phyloP scores from a whole-genome alignment of 2,888 invertebrate genomes.

The Hemistola chrysoprasaria region DNA sequence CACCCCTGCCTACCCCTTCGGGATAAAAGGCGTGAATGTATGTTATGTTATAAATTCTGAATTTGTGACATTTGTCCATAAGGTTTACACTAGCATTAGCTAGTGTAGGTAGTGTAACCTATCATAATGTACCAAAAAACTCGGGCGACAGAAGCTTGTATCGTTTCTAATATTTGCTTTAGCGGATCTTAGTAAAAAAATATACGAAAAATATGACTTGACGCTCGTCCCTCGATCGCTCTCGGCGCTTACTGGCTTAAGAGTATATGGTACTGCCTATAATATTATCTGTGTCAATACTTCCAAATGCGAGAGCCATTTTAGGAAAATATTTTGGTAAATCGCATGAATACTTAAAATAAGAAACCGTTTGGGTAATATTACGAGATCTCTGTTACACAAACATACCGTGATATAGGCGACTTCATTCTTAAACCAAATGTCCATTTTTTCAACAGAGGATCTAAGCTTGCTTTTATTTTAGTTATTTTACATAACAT shows the following conservation, averaged over 20 bases:
- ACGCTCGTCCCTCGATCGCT: slow-evolving; percentile 36
- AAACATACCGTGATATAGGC: slow-evolving; percentile 48
- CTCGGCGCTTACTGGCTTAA: slow-evolving; percentile 43
- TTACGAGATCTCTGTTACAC: slow-evolving; percentile 66
- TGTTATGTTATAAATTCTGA: too few relatives aligned
- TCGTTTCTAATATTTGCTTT: slow-evolving; percentile 65
- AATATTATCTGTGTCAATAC: slow-evolving; percentile 79
- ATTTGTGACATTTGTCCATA: too few relatives aligned
- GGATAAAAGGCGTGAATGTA: too few relatives aligned
- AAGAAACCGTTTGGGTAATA: slow-evolving; percentile 67
- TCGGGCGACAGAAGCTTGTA: too few relatives aligned
- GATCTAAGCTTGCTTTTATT: slow-evolving; percentile 12
- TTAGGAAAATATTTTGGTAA: slow-evolving; percentile 72
- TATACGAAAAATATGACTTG: slow-evolving; percentile 44
- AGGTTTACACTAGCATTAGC: too few relatives aligned
- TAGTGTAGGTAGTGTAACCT: too few relatives aligned
- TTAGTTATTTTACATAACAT: slow-evolving; percentile 2
- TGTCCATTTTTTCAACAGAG: slow-evolving; percentile 36
- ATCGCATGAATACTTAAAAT: slow-evolving; percentile 70
- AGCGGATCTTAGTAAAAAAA: slow-evolving; percentile 67
- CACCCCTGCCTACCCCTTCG: too few relatives aligned
- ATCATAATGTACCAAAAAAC: too few relatives aligned
- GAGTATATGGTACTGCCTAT: too few relatives aligned
- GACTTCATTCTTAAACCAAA: slow-evolving; percentile 37
- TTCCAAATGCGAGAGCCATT: slow-evolving; percentile 62